Base-by-base conservation (phyloP, 2,888 invertebrate species). In the Tenthredo scrophulariae region DNA sequence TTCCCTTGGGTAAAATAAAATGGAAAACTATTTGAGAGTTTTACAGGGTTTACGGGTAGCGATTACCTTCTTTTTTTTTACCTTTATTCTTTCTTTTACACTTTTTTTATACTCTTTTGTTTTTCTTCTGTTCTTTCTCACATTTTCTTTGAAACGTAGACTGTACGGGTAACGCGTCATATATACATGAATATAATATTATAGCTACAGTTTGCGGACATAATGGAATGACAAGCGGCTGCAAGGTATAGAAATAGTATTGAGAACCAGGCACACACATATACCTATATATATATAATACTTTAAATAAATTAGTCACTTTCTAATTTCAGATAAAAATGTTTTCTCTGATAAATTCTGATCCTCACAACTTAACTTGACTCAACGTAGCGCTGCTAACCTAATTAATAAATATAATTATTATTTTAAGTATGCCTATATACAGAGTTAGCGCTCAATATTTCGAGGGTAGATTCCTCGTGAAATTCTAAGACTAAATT, bases 1-100 rank as follows among this genome's bases (percentile, higher is more conserved):
- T 77, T 77, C 77, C 77, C 77, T n/a, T 6, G 54, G 77, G 77
- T 46, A 54, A 15, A 77, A 77, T 77, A 50, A 50, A 77, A 77
- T 77, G 46, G 40, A 54, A 77, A 46, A 50, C 46, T 77, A 77
- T 77, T 46, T 50, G 29, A 77, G 50, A 77, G 50, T 50, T 77
- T 77, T 50, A 77, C 67, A 67, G 67, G 67, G 22, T 67, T 67
- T 70, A 70, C 37, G 37, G 9, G n/a, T 37, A 70, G 18, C n/a
- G 33, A 37, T 33, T 37, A 37, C n/a, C 40, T 74, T 74, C 43
- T 74, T 74, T 26, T 3, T 74, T 43, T 26, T 4, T 4, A 0
- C 6, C 10, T 18, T 67, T 4, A 33, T 29, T 15, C 18, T 29
- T 67, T 29, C 29, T 29, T 67, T 67, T 67, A 33, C 15, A 33